Percentiles rank a stretch among this genome's conserved stretches.
These are phyloP conservation scores for Drosophila testacea DNA, from an alignment of 2,888 invertebrate genomes.

Conservation along the genomic window DNA sequence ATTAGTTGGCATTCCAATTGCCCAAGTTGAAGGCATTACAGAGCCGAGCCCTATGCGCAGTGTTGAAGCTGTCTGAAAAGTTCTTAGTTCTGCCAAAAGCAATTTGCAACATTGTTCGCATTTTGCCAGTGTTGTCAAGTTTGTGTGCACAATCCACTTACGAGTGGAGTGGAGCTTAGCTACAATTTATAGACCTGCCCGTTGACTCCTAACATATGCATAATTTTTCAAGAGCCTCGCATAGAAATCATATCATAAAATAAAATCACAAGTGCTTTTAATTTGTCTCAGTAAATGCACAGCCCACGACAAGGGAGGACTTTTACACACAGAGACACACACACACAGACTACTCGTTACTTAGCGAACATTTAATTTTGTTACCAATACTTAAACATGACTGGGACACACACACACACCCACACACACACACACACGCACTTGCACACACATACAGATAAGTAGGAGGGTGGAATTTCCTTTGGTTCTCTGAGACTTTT, in stretches of 20 bases:
- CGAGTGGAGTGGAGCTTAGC: conserved; percentile 13
- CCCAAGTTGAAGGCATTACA: neutral
- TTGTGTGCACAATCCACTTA: conserved; percentile 44
- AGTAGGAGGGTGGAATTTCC: conserved; percentile 31
- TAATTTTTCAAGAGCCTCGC: conserved; percentile 75
- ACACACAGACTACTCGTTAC: conserved; percentile 62
- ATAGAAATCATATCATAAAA: conserved; percentile 72
- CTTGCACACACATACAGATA: conserved; percentile 11
- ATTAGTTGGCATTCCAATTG: conserved; percentile 13
- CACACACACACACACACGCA: conserved; percentile 3
- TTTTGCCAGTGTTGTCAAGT: conserved; percentile 36
- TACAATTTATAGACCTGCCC: conserved; percentile 70
- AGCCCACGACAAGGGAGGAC: conserved; percentile 21
- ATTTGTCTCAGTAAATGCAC: conserved; percentile 71
- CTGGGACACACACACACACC: conserved; percentile 14
- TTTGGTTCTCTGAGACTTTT: conserved; percentile 18
- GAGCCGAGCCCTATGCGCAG: neutral
- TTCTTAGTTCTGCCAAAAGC: conserved; percentile 20
- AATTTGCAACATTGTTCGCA: conserved; percentile 51
- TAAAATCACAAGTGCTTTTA: conserved; percentile 79
- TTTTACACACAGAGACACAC: neutral
- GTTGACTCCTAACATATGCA: conserved; percentile 78
- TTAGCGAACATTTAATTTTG: conserved; percentile 78
- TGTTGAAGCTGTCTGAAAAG: conserved; percentile 4
- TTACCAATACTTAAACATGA: conserved; percentile 60